Base-by-base conservation (phyloP, 2,113 vertebrate species). In the Festucalex cinctus region DNA sequence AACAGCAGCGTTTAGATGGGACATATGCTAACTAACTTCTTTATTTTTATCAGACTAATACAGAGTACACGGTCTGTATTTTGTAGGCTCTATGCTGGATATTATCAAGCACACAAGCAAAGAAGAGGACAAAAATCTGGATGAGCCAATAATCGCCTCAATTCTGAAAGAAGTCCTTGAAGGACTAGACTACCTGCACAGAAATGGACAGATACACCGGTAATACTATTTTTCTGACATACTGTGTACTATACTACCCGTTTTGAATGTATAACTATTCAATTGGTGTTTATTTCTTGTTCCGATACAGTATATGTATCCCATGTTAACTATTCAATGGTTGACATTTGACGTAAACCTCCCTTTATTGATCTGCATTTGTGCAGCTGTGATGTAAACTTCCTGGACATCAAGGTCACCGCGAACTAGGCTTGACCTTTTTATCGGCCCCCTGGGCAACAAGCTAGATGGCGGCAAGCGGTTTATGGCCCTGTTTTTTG, bases 121-220 rank as follows among this genome's bases (percentile, higher is more conserved):
- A 91, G 97, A 94, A 37, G 97, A 98, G 57, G 94, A 96, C 73
- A 96, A 91, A 87, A 95, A 89, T 17, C 91, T 98, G 63, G 97
- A 99, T 71, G 97, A 99, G 81, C 88, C 95, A 19, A 94, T 95
- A 49, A 98, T 99, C 87, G 95, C 97, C 73, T 96, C 95, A 22
- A 98, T 99, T 88, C 93, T 99, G 80, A 99, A 96, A 82, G 97
- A 99, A 82, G 97, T 99, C 82, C 91, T 99, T 56, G 97, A 98
- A 83, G 97, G 94, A 22, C 91, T 99, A 86, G 97, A 99, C 83
- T 99, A 99, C 84, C 92, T 99, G 22, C 97, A 99, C 88, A 94
- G 94, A 87, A 97, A 99, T 16, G 97, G 97, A 63, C 97, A 99
- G 85, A 98, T 99, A 84, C 97, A 99, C 91, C 94, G 97, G 97